Base-by-base conservation (phyloP, 2,797 vertebrate genomes). In the Onychomys leucogaster region DNA sequence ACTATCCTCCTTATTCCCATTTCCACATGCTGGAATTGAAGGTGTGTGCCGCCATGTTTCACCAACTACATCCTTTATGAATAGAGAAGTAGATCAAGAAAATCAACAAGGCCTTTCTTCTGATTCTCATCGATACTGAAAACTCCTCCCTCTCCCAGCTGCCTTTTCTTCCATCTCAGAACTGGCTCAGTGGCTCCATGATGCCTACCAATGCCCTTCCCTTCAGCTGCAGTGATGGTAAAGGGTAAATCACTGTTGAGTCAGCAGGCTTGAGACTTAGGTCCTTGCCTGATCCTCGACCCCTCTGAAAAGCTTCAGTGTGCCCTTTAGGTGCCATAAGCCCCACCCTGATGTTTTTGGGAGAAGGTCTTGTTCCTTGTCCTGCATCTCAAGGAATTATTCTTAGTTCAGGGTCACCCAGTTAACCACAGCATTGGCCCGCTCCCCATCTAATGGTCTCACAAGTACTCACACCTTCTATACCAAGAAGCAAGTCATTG, bases 31-130 rank as follows among this genome's bases (percentile, higher is more conserved):
- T 89, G 29, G 86, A 4, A 61, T 76, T 41, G 71, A 73, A 59
- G n/a, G 27, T 59, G 27, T 12, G n/a, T 19, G 37, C 52, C 27
- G 23, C 52, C 0, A 2, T 88, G 37, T 21, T 34, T 37, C 55
- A 61, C 37, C 37, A 73, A 9, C 69, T 43, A 16, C 55, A 69
- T 86, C 21, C 46, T 71, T 93, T 75, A 34, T 76, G 90, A 90
- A 81, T 32, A 95, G 80, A 94, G 89, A 97, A 43, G n/a, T 76
- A 69, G 25, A 41, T 43, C 17, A 61, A 85, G 37, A 91, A 59
- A 93, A 84, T 75, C 4, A 73, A 46, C 19, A 1, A 46, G 27
- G 43, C 78, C 34, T 95, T 94, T 91, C 7, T 41, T 67, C 25
- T 34, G 86, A 23, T 52, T 65, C 69, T 27, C 16, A 0, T 90